Base-by-base conservation (phyloP, 1,140 invertebrate genomes). In the Penaeus chinensis region DNA sequence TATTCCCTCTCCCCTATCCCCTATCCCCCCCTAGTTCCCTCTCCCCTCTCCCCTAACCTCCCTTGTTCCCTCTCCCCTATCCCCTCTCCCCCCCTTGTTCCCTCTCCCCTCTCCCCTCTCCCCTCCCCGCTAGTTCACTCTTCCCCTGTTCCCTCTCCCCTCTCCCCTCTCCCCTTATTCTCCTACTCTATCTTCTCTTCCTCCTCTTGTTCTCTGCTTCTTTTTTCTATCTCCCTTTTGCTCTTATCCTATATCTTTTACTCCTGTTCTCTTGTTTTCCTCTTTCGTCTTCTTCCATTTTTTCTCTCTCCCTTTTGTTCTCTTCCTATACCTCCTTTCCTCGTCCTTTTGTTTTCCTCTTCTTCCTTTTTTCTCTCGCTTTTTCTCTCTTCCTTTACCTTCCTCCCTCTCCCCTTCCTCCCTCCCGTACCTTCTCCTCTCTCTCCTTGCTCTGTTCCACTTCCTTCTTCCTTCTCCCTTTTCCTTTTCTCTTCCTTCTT, bases 11-110 rank as follows among this genome's bases (percentile, higher is more conserved):
- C 22, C 42, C 7, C 16, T 42, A 5, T 2, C 42, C 42, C 27
- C 18, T 8, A 1, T 5, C 4, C 7, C 16, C 42, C 42, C 27
- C 18, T 8, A 1, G 3, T 77, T 77, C 8, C 42, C 24, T 77
- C 27, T 20, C 24, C 74, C 4, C 27, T 82, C 54, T 32, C 79
- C 62, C 79, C 62, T 54, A 27, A n/a, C 22, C 19, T 42, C 27
- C 74, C 74, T 19, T 2, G 27, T 47, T 47, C 79, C 78, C 54
- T 76, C 86, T 32, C 69, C 37, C 80, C 32, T 74, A 27, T 77
- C 69, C 85, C 71, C 42, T 11, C 18, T 10, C 47, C 74, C 42
- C 18, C 22, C 24, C 42, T 77, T 18, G 0, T 32, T 0, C 7
- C 24, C 16, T 77, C 2, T 32, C 22, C 42, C 27, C 27, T 42